Percentiles rank a stretch among this genome's conserved stretches.
These are phyloP conservation scores for Nasonia vitripennis DNA, from an alignment of 1,140 invertebrate genomes.

Conservation along the genomic window DNA sequence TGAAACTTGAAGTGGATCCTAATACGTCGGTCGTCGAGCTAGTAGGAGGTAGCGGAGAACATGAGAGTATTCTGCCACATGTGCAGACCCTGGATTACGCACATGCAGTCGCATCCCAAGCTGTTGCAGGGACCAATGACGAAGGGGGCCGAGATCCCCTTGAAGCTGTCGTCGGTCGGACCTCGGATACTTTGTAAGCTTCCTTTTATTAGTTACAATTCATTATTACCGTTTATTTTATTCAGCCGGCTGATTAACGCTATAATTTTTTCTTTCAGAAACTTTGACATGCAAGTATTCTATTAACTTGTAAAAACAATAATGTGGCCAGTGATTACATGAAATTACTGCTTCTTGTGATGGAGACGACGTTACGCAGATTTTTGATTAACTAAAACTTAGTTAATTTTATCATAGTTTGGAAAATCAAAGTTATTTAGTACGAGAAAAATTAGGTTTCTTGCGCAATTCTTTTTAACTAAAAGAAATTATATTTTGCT, in stretches of 20 bases:
- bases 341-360: conserved; percentile 14
- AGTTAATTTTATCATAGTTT: conserved; percentile 14
- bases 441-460: conserved; percentile 28
- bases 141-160: conserved; percentile 68
- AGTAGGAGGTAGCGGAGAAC: conserved; percentile 63
- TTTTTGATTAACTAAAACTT: neutral
- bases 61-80: conserved; percentile 72
- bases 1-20: conserved; percentile 69
- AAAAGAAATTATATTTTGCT: conserved; percentile 37
- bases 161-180: conserved; percentile 65
- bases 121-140: neutral
- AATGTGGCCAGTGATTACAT: conserved; percentile 7
- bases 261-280: conserved; percentile 48
- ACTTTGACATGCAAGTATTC: conserved; percentile 50
- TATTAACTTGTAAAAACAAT: conserved; percentile 40
- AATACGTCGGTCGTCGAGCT: conserved; percentile 65
- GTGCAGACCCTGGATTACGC: conserved; percentile 67
- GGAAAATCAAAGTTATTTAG: conserved; percentile 15
- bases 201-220: conserved; percentile 35
- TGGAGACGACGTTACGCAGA: neutral
- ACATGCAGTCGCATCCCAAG: neutral
- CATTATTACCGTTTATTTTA: neutral
- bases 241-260: neutral
- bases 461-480: neutral
- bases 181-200: conserved; percentile 64